Base-by-base conservation (phyloP, 2,888 invertebrate species). In the Paralinhomoeus sp. region DNA sequence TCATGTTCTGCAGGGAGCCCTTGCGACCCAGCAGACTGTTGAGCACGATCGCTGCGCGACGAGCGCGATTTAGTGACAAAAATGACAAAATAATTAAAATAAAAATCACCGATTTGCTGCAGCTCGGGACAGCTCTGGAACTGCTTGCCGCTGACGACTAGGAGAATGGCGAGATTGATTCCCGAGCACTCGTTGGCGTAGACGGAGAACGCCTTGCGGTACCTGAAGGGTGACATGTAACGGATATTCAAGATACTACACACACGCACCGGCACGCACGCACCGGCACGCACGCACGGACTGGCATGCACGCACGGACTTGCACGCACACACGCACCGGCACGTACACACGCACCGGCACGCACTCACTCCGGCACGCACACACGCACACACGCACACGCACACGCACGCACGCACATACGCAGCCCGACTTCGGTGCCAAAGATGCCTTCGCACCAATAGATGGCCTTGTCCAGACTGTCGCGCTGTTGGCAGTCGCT, bases 151-250 rank as follows among this genome's bases (percentile, higher is more conserved):
- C 80, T 83, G 55, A 93, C 89, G 45, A 93, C 89, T 46, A 99
- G 70, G 36, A 97, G 70, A 1, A 97, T 97, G 34, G 93, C 93
- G 57, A 97, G 72, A 71, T 97, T 97, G 49, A 97, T 91, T 45
- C 93, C 97, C 24, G 93, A 91, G 68, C 93, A 97, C 69, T 93
- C 93, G 64, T 93, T 87, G 1, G 91, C 93, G 63, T 93, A 91
- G 40, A 89, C 80, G 66, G 91, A 85, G 64, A 97, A 97, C 41
- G 87, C 58, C 40, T 54, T 53, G n/a, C 60, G 52, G 46, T 61
- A 61, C 55, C 55, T 55, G 41, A 42, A 50, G 40, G 38, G 2
- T n/a, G n/a, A n/a, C n/a, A n/a, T n/a, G n/a, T n/a, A n/a, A n/a
- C n/a, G n/a, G n/a, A n/a, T n/a, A n/a, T n/a, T n/a, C n/a, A n/a